phyloP scores from a whole-genome alignment of 1,140 invertebrate species.

The Drosophila asahinai region DNA sequence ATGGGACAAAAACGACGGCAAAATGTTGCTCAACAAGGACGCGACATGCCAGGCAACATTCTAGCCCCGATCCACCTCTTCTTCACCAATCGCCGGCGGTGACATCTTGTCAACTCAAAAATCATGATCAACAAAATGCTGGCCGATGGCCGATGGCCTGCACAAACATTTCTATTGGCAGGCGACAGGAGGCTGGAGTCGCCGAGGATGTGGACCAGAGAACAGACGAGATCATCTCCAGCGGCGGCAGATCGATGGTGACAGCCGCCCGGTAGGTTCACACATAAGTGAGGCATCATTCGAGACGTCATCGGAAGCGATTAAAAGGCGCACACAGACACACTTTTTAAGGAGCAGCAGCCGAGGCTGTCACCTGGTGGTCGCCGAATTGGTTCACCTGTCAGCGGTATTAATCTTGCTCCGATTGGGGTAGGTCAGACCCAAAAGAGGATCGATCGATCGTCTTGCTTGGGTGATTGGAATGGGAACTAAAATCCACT shows the following conservation, averaged over 20 bases:
- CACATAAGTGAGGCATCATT: slow-evolving; percentile 83
- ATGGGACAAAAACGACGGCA: slow-evolving; percentile 40
- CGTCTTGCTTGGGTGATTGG: not conserved
- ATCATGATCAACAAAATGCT: slow-evolving; percentile 82
- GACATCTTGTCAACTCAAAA: slow-evolving; percentile 83
- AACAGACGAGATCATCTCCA: slow-evolving; percentile 70
- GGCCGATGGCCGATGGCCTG: slow-evolving; percentile 14
- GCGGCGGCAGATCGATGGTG: slow-evolving; percentile 72
- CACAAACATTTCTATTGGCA: slow-evolving; percentile 73
- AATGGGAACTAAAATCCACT: not conserved
- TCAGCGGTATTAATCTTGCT: slow-evolving; percentile 53
- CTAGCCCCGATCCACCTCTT: slow-evolving; percentile 48
- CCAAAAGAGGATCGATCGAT: not conserved
- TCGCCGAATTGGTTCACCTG: slow-evolving; percentile 60
- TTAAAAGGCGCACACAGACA: slow-evolving; percentile 67
- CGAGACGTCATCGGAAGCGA: slow-evolving; percentile 76
- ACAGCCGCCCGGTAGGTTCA: slow-evolving; percentile 80
- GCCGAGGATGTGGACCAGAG: not conserved
- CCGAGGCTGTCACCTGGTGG: slow-evolving; percentile 69
- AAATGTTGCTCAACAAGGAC: slow-evolving; percentile 80
- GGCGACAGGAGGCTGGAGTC: slow-evolving; percentile 12
- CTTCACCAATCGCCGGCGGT: slow-evolving; percentile 68
- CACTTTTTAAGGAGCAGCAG: slow-evolving; percentile 68
- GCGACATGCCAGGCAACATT: slow-evolving; percentile 77
- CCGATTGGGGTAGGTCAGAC: slow-evolving; percentile 16